These are phyloP conservation scores for Drosophila persimilis DNA, from an alignment of 1,140 invertebrate species.

Conservation along the genomic window DNA sequence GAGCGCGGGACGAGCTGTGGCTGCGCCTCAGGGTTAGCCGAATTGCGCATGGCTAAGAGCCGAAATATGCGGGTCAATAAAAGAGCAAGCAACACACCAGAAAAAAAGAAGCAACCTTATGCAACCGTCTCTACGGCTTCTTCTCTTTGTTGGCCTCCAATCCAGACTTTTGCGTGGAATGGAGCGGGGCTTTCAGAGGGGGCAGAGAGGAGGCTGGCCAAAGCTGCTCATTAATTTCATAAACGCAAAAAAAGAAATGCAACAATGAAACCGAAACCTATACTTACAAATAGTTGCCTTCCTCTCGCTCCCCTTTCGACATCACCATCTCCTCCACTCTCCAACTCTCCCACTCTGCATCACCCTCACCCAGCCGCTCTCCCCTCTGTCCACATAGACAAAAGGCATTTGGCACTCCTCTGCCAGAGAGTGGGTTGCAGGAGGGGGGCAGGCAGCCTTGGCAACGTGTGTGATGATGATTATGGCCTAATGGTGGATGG, in stretches of 20 bases:
- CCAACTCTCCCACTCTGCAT: background rate
- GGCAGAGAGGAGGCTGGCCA: slow-evolving; percentile 38
- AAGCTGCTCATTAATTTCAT: slow-evolving; percentile 79
- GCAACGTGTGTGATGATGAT: slow-evolving; percentile 79
- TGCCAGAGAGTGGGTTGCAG: slow-evolving; percentile 1
- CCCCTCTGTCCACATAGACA: slow-evolving; percentile 61
- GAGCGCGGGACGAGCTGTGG: slow-evolving; percentile 30
- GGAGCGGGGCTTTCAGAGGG: slow-evolving; percentile 9
- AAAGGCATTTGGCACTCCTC: slow-evolving; percentile 77
- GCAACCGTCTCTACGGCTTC: slow-evolving; percentile 41
- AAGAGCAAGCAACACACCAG: slow-evolving; percentile 35
- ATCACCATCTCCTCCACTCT: slow-evolving; percentile 4
- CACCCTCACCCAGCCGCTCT: background rate
- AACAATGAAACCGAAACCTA: slow-evolving; percentile 81
- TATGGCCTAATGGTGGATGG: slow-evolving; percentile 76
- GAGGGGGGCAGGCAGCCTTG: slow-evolving; percentile 37
- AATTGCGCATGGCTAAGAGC: slow-evolving; percentile 53
- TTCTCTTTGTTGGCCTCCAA: slow-evolving; percentile 37
- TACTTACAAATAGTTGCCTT: slow-evolving; percentile 75
- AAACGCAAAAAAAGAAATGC: slow-evolving; percentile 77
- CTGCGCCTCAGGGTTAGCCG: slow-evolving; percentile 56
- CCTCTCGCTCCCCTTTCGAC: background rate
- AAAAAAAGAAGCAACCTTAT: slow-evolving; percentile 46
- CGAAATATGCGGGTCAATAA: slow-evolving; percentile 76
- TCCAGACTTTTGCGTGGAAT: slow-evolving; percentile 1